phyloP scores from a whole-genome alignment of 2,888 invertebrate species.

The Apodemia hepburni region DNA sequence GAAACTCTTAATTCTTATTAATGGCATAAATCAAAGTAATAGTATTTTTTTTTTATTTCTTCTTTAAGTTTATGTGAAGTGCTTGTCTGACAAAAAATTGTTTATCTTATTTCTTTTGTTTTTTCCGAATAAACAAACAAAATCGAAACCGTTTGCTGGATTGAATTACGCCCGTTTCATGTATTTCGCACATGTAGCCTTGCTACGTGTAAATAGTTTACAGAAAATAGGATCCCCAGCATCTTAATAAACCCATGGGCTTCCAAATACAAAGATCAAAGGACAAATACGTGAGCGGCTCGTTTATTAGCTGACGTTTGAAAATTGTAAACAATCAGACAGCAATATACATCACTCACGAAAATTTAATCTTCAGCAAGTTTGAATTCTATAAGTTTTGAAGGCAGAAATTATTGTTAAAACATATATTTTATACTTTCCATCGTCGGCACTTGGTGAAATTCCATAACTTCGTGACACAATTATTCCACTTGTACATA shows the following conservation, averaged over 20 bases:
- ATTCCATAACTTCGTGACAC: too few relatives aligned
- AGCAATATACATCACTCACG: slow-evolving; percentile 11
- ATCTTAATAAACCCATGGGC: slow-evolving; percentile 3
- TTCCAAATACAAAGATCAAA: slow-evolving; percentile 8
- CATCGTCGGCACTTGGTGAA: too few relatives aligned
- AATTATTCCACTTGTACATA: too few relatives aligned
- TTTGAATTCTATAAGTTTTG: slow-evolving; percentile 1
- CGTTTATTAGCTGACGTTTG: slow-evolving; percentile 18
- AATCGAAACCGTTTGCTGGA: neutral
- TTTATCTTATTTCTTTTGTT: neutral
- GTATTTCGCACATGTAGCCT: neutral
- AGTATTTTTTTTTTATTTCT: too few relatives aligned
- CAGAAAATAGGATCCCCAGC: slow-evolving; percentile 2
- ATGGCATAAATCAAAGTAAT: too few relatives aligned
- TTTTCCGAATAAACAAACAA: neutral
- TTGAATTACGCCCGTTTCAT: neutral
- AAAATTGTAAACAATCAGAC: slow-evolving; percentile 14
- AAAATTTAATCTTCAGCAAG: slow-evolving; percentile 9
- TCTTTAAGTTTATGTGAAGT: neutral
- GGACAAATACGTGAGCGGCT: slow-evolving; percentile 15
- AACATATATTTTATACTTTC: too few relatives aligned
- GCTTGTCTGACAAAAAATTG: neutral
- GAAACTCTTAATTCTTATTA: neutral
- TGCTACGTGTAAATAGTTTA: slow-evolving; percentile 7
- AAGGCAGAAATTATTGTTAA: neutral